Conservation (phyloP, 1,140 invertebrate species). For the Drosophila pectinifera region DNA sequence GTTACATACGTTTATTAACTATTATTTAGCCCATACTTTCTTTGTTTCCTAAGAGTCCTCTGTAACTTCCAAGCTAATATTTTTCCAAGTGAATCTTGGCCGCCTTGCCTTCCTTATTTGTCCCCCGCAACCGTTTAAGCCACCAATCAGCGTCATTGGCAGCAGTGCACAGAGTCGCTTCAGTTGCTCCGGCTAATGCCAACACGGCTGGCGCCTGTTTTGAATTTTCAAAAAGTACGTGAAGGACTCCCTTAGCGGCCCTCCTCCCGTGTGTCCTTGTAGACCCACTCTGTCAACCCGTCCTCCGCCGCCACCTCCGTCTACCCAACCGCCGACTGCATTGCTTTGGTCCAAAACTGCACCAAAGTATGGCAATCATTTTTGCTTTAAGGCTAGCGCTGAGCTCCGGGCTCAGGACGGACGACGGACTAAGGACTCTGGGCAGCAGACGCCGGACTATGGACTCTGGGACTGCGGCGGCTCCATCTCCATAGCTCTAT, state of each 20-base stretch:
- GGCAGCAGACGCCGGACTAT: not conserved
- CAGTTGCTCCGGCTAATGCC: constrained; percentile 65
- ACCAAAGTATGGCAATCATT: constrained; percentile 83
- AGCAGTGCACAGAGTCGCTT: constrained; percentile 50
- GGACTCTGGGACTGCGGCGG: not conserved
- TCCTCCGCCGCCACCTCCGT: not conserved
- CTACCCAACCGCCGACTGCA: constrained; percentile 41
- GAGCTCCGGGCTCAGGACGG: constrained; percentile 50
- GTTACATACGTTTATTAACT: no score
- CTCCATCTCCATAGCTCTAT: constrained; percentile 21
- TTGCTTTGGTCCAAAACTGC: constrained; percentile 62
- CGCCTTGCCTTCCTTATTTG: not conserved
- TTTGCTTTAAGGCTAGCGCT: constrained; percentile 73
- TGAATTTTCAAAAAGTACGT: constrained; percentile 84
- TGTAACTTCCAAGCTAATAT: not conserved
- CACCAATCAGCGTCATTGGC: constrained; percentile 78
- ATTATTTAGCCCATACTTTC: no score
- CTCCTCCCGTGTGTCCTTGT: not conserved
- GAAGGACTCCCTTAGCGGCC: constrained; percentile 41
- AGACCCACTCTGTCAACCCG: not conserved
- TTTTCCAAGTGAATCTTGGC: constrained; percentile 12
- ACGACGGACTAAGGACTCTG: constrained; percentile 20
- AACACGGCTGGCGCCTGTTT: constrained; percentile 74
- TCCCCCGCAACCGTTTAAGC: constrained; percentile 61
- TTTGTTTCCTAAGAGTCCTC: not conserved